These are phyloP conservation scores for Nomada fucata DNA, from an alignment of 2,888 invertebrate species.

Conservation along the genomic window DNA sequence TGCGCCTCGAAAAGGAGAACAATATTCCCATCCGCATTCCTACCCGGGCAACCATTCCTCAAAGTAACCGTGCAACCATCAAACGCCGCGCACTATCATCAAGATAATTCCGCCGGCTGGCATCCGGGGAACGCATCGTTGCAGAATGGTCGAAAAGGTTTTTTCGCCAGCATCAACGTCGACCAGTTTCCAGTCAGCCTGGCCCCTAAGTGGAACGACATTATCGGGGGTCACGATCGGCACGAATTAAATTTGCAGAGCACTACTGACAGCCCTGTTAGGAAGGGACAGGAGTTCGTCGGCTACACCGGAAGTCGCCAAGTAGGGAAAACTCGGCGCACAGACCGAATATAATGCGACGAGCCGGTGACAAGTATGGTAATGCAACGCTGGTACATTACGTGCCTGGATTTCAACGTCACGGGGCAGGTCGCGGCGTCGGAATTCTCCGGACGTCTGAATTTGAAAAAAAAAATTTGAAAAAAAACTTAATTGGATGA, in stretches of 20 bases:
- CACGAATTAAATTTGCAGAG: slow-evolving; percentile 71
- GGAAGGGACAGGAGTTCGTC: slow-evolving; percentile 55
- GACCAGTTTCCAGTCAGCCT: slow-evolving; percentile 19
- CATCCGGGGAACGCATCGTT: slow-evolving; percentile 20
- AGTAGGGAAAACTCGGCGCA: slow-evolving; percentile 76
- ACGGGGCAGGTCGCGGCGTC: slow-evolving; percentile 18
- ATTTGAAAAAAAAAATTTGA: slow-evolving; percentile 42
- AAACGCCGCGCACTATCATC: slow-evolving; percentile 29
- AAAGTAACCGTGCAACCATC: slow-evolving; percentile 16
- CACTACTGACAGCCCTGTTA: slow-evolving; percentile 57
- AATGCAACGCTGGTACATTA: slow-evolving; percentile 72
- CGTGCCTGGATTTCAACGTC: slow-evolving; percentile 75
- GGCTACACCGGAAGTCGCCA: slow-evolving; percentile 78
- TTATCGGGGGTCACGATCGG: slow-evolving; percentile 71
- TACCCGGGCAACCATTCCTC: slow-evolving; percentile 9
- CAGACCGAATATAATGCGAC: slow-evolving; percentile 73
- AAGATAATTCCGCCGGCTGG: slow-evolving; percentile 20
- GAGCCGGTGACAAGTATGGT: slow-evolving; percentile 70
- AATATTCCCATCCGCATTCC: slow-evolving; percentile 12
- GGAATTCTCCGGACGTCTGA: slow-evolving; percentile 13
- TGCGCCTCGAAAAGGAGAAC: slow-evolving; percentile 20
- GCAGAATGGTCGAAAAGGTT: slow-evolving; percentile 16
- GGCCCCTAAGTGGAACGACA: slow-evolving; percentile 48
- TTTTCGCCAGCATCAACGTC: slow-evolving; percentile 30
- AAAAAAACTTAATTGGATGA: slow-evolving; percentile 54